Conservation (phyloP, 2,888 invertebrate species). For the Troglohyphantes excavatus region DNA sequence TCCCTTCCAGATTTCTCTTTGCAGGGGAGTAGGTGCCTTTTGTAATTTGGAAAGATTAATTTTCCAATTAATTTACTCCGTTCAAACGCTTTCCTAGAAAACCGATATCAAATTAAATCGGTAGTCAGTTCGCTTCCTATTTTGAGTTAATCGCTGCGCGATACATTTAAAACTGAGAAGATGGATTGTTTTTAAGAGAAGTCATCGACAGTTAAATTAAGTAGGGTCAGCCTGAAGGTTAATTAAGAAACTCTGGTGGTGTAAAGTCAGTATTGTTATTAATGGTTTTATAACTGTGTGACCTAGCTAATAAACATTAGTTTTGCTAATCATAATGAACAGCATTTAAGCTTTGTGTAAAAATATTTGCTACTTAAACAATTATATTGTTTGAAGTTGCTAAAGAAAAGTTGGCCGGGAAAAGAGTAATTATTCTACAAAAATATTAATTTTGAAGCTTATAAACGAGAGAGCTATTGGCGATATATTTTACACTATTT, state of each 20-base stretch:
- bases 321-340: no score
- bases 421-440: no score
- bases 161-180: constrained; percentile 10
- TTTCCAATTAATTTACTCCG: constrained; percentile 15
- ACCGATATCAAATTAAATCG: constrained; percentile 18
- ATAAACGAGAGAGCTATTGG: no score
- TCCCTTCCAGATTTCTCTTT: not conserved
- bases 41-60: not conserved
- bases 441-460: no score
- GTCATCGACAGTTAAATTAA: constrained; percentile 11
- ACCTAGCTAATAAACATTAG: no score
- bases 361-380: no score
- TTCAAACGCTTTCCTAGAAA: constrained; percentile 5
- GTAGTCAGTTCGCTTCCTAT: not conserved
- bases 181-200: constrained; percentile 1
- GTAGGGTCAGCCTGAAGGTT: not conserved
- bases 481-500: no score
- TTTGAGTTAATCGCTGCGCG: not conserved
- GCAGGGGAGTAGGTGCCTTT: not conserved
- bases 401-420: no score
- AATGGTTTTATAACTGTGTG: no score
- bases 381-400: no score
- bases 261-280: no score
- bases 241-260: constrained; percentile 38
- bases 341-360: no score